phyloP scores from a whole-genome alignment of 2,797 vertebrate species.

The Gallinago stenura region DNA sequence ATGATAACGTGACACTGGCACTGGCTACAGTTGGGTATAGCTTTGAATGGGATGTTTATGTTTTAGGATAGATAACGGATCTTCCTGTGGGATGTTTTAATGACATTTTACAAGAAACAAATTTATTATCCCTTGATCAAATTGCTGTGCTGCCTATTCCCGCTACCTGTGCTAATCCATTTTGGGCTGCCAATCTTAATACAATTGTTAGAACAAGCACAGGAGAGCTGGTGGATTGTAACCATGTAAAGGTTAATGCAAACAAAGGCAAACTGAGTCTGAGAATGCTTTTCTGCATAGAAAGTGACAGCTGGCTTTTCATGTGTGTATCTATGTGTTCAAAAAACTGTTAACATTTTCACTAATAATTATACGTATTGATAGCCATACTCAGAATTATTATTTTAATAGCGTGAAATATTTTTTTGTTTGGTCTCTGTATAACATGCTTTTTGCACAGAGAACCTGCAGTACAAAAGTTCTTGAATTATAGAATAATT shows the following conservation, averaged over 20 bases:
- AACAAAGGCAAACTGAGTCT: background rate
- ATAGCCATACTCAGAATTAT: background rate
- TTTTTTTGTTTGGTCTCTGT: background rate
- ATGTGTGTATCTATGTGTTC: background rate
- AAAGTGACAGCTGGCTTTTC: background rate
- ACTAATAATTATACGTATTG: background rate
- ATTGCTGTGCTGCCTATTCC: background rate
- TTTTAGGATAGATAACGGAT: background rate
- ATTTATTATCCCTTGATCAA: background rate
- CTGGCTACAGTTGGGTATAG: background rate
- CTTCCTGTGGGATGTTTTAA: background rate
- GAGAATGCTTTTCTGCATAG: background rate
- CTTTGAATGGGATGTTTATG: background rate
- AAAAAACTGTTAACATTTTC: background rate
- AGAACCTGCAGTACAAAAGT: background rate
- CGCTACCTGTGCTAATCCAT: background rate
- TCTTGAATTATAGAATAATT: background rate
- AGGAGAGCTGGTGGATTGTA: background rate
- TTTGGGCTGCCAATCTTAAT: background rate
- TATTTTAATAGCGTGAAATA: background rate
- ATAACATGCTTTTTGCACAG: background rate
- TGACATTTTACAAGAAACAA: background rate
- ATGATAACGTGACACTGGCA: background rate
- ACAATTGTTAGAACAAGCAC: background rate
- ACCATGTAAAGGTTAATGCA: background rate